Conservation (phyloP, 2,888 invertebrate genomes). For the Pilophorus perplexus region DNA sequence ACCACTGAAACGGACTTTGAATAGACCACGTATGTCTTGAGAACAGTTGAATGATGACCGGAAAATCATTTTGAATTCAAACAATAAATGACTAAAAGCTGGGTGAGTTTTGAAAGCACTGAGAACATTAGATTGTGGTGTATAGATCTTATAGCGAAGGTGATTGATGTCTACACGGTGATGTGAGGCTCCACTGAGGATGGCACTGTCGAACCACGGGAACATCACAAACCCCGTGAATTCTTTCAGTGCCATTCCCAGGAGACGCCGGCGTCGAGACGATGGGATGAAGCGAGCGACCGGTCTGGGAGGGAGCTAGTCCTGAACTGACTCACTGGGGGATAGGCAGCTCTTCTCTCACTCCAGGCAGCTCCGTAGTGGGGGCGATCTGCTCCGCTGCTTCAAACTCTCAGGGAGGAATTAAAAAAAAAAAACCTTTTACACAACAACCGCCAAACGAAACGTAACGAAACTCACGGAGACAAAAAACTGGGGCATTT, state of each 20-base stretch:
- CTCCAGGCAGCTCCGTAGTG: slow-evolving; percentile 15
- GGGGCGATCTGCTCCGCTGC: slow-evolving; percentile 42
- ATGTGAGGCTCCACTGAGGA: slow-evolving; percentile 45
- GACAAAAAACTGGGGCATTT: slow-evolving; percentile 42
- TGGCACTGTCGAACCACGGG: slow-evolving; percentile 50
- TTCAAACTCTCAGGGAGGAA: slow-evolving; percentile 31
- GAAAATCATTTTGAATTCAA: too few relatives aligned
- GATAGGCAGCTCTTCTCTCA: slow-evolving; percentile 19
- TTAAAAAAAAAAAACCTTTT: slow-evolving; percentile 26
- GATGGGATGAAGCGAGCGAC: background rate
- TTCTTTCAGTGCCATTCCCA: slow-evolving; percentile 50
- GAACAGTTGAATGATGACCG: too few relatives aligned
- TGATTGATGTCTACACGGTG: too few relatives aligned
- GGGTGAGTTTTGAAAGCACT: too few relatives aligned
- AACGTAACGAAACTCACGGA: slow-evolving; percentile 41
- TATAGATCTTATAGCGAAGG: too few relatives aligned
- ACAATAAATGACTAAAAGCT: too few relatives aligned
- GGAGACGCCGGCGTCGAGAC: slow-evolving; percentile 38
- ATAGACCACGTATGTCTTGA: too few relatives aligned
- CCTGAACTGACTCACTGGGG: slow-evolving; percentile 25
- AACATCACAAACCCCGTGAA: slow-evolving; percentile 48
- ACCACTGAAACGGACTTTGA: too few relatives aligned
- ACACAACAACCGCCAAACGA: slow-evolving; percentile 43
- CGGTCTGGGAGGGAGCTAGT: slow-evolving; percentile 17
- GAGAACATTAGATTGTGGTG: too few relatives aligned